These are phyloP conservation scores for Euphonia xanthogaster DNA, from an alignment of 2,797 vertebrate species.

Conservation along the genomic window DNA sequence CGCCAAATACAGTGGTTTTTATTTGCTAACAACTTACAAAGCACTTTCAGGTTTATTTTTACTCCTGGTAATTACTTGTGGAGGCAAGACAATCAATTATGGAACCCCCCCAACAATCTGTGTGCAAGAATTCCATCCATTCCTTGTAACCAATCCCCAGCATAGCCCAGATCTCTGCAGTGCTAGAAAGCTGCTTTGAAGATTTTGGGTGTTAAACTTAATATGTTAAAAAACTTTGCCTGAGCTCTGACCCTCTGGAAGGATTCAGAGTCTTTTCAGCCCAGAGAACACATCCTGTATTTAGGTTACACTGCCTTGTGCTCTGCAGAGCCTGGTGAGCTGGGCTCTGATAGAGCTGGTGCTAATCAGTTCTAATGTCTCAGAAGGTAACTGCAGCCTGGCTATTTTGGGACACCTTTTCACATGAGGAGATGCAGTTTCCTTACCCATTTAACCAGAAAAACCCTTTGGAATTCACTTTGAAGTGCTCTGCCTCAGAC, in stretches of 20 bases:
- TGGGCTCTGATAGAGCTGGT: neutral
- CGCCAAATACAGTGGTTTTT: neutral
- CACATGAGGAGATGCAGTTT: neutral
- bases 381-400: conserved; percentile 44
- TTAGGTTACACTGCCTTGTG: neutral
- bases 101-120: neutral
- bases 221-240: neutral
- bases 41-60: neutral
- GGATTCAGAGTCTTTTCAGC: neutral
- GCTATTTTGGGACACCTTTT: conserved; percentile 42
- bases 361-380: conserved; percentile 34
- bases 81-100: neutral
- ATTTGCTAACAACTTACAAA: neutral
- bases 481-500: neutral
- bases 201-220: neutral
- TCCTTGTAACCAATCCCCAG: neutral
- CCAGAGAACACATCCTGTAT: conserved; percentile 3
- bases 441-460: neutral
- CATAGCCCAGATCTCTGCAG: neutral
- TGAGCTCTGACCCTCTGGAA: conserved; percentile 19
- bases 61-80: neutral
- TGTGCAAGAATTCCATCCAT: neutral
- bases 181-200: neutral
- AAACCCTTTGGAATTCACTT: conserved; percentile 8
- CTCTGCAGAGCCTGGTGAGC: conserved; percentile 14